These are phyloP conservation scores for Anser cygnoides DNA, from an alignment of 2,113 vertebrate species.

Conservation along the genomic window DNA sequence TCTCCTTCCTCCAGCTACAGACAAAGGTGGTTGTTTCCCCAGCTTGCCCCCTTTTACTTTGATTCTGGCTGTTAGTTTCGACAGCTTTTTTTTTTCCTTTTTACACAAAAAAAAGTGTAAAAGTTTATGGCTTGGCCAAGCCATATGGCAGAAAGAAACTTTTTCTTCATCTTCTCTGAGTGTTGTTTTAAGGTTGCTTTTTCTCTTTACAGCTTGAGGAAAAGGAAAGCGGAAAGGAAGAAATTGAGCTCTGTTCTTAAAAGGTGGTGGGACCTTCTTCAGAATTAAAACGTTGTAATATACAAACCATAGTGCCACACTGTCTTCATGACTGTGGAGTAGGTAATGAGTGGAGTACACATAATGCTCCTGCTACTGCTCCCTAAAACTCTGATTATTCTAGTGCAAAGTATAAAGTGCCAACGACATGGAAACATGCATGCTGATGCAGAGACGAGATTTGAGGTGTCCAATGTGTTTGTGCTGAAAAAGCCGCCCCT, in stretches of 20 bases:
- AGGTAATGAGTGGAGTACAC: not conserved
- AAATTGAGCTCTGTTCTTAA: not conserved
- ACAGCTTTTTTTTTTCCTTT: not conserved
- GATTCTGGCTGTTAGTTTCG: not conserved
- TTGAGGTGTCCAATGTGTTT: fast-evolving
- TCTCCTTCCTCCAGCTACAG: not conserved
- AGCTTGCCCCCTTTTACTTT: not conserved
- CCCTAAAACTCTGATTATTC: not conserved
- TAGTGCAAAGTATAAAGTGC: not conserved
- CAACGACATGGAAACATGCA: fast-evolving
- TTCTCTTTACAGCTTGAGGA: not conserved
- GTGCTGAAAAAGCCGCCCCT: not conserved
- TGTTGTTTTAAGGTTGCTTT: not conserved
- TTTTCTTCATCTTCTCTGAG: not conserved
- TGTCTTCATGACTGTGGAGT: not conserved
- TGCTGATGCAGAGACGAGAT: not conserved
- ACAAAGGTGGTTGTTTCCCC: fast-evolving
- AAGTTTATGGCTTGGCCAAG: not conserved
- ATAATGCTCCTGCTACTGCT: not conserved
- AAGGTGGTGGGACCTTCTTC: not conserved
- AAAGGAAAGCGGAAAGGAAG: not conserved
- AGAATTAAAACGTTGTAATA: not conserved
- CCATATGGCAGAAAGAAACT: not conserved
- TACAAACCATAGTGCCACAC: fast-evolving
- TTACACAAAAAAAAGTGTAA: not conserved